These are phyloP conservation scores for Fulmarus glacialis DNA, from an alignment of 2,113 vertebrate genomes.

Conservation along the genomic window DNA sequence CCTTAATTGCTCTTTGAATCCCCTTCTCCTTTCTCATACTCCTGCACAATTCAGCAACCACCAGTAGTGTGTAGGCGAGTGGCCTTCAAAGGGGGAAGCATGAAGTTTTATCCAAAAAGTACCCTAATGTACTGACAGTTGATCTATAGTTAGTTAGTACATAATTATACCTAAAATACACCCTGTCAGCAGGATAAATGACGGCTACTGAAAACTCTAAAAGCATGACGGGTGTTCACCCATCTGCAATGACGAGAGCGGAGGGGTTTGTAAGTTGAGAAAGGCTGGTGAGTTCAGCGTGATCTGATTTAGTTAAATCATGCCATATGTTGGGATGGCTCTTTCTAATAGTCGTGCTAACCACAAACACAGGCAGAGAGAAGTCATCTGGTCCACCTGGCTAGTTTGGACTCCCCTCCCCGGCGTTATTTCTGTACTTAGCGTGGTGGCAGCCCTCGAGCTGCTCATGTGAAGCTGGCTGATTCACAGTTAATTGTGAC, in stretches of 20 bases:
- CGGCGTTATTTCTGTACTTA: background rate
- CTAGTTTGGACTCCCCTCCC: slow-evolving; percentile 37
- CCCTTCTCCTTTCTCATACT: background rate
- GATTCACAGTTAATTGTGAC: slow-evolving; percentile 70
- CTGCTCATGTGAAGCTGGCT: slow-evolving; percentile 63
- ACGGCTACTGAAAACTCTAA: slow-evolving; percentile 63
- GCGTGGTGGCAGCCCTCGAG: slow-evolving; percentile 31
- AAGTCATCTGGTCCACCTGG: slow-evolving; percentile 44
- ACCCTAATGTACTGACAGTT: slow-evolving; percentile 52
- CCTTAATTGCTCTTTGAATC: background rate
- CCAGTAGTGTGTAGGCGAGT: slow-evolving; percentile 19
- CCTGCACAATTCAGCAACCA: slow-evolving; percentile 21
- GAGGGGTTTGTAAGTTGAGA: slow-evolving; percentile 62
- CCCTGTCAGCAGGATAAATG: slow-evolving; percentile 64
- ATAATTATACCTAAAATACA: slow-evolving; percentile 69
- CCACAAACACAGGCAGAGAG: slow-evolving; percentile 16
- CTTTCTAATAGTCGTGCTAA: slow-evolving; percentile 30
- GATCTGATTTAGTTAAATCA: slow-evolving; percentile 51
- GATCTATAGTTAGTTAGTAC: slow-evolving; percentile 72
- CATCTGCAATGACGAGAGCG: slow-evolving; percentile 49
- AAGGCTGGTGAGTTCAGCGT: slow-evolving; percentile 45
- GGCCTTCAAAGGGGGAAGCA: slow-evolving; percentile 49
- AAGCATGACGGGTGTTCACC: slow-evolving; percentile 60
- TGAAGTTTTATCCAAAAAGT: slow-evolving; percentile 61
- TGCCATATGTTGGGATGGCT: slow-evolving; percentile 51